These are phyloP conservation scores for Sylvia borin DNA, from an alignment of 2,797 vertebrate species.

Conservation along the genomic window DNA sequence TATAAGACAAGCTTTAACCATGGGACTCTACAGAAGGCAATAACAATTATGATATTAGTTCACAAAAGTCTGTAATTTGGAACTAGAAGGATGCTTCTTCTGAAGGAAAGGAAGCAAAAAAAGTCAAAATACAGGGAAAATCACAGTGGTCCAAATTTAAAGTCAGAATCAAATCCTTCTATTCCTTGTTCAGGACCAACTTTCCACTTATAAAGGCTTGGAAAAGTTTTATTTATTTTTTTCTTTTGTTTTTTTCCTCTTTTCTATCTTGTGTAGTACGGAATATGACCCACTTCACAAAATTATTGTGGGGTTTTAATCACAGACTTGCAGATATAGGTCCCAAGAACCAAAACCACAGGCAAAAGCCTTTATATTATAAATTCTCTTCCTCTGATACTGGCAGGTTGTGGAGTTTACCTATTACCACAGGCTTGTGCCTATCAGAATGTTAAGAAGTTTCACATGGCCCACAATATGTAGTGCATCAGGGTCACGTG, in stretches of 20 bases:
- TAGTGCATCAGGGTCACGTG: accelerated
- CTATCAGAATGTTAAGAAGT: background rate
- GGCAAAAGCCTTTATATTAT: background rate
- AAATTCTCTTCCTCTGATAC: background rate
- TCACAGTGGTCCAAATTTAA: background rate
- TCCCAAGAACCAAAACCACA: background rate
- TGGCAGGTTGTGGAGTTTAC: background rate
- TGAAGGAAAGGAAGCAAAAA: background rate
- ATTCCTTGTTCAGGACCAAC: background rate
- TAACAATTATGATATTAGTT: background rate
- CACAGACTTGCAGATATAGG: background rate
- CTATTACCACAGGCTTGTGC: background rate
- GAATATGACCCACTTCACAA: background rate
- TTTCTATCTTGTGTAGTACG: background rate
- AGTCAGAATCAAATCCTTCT: background rate
- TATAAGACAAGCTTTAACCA: background rate
- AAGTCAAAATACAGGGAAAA: background rate
- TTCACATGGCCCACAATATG: accelerated
- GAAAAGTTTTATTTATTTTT: background rate
- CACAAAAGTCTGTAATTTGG: background rate
- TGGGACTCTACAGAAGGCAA: background rate
- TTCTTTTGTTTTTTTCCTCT: background rate
- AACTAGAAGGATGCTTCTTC: background rate
- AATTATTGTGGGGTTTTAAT: background rate
- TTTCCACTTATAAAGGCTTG: background rate